Evolutionary conservation across 2,797 vertebrate species (phyloP), one percentile per base, ranked within the genome.

Genomic region (Gadopsis marmoratus): DNA sequence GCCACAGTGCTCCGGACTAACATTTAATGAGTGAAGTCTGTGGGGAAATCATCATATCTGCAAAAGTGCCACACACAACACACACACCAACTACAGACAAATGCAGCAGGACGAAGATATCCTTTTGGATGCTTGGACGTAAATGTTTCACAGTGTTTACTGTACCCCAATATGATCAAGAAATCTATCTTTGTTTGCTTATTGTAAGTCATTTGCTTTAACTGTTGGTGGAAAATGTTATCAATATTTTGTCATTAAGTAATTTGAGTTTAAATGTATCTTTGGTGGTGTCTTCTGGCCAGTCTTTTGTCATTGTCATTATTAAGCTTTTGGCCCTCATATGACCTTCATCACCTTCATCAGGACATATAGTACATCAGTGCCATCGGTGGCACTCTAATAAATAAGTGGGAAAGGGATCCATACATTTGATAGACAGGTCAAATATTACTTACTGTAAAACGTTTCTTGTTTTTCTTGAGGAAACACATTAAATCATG

Each of bases 41-140:
- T 43, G 16, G 91, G 89, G 91, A 92, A 90, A 89, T 91, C 72
- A 89, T 41, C 58, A 58, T 58, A 50, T 69, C 31, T 53, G 51
- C 16, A 76, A 75, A 74, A 23, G 26, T 60, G 29, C 54, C 43
- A 41, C 56, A 66, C 26, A 41, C 50, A 35, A 31, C 45, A 77
- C 31, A 73, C 50, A 55, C 59, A 74, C 3, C 1, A 23, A 47
- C 33, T 41, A n/a, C 50, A 76, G 13, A 4, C 33, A 54, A 47
- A 60, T 39, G 21, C 39, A n/a, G 8, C 48, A 72, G 29, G 11
- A 13, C 4, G 14, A 33, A 33, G 8, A 43, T 51, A 31, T 31
- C 17, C 7, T 31, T 60, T 51, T 23, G 19, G 14, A 37, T 48
- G 72, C 12, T 5, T 17, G 14, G 16, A 29, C 7, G 4, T 29